Evolutionary conservation across 64 coral and sea anemone genomes (phyloP).

Genomic region (Acropora yongei): DNA sequence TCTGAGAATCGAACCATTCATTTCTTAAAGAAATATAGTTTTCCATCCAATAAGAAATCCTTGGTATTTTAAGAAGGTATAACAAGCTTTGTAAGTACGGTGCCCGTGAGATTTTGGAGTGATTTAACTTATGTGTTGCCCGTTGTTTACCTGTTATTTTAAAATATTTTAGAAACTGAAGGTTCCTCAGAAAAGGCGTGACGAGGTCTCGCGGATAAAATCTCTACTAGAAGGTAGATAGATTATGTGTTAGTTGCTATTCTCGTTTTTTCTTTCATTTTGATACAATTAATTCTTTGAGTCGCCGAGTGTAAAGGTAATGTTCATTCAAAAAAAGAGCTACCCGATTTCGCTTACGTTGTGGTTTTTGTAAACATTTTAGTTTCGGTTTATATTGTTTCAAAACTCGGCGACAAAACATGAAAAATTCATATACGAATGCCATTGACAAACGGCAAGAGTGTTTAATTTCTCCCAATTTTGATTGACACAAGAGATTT

Average conservation of each 20-base stretch:
- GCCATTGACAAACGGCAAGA: not conserved
- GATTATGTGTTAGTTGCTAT: not conserved
- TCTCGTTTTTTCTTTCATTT: not conserved
- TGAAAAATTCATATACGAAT: not conserved
- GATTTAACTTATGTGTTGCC: not conserved
- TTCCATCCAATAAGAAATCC: not conserved
- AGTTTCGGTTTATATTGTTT: not conserved
- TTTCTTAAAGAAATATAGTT: not conserved
- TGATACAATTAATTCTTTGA: not conserved
- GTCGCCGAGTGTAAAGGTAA: not conserved
- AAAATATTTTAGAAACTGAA: not conserved
- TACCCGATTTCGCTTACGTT: not conserved
- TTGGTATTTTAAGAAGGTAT: not conserved
- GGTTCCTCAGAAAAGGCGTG: not conserved
- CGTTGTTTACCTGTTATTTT: not conserved
- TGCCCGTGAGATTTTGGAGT: not conserved
- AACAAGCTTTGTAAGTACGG: not conserved
- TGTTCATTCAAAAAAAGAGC: not conserved
- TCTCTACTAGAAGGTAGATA: not conserved
- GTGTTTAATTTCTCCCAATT: not conserved
- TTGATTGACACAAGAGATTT: not conserved
- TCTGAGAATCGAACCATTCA: not conserved
- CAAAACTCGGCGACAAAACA: not conserved
- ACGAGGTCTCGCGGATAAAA: not conserved
- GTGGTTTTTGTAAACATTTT: not conserved